Evolutionary conservation across 2,888 invertebrate species (phyloP).

Genomic region (Empis stercorea): DNA sequence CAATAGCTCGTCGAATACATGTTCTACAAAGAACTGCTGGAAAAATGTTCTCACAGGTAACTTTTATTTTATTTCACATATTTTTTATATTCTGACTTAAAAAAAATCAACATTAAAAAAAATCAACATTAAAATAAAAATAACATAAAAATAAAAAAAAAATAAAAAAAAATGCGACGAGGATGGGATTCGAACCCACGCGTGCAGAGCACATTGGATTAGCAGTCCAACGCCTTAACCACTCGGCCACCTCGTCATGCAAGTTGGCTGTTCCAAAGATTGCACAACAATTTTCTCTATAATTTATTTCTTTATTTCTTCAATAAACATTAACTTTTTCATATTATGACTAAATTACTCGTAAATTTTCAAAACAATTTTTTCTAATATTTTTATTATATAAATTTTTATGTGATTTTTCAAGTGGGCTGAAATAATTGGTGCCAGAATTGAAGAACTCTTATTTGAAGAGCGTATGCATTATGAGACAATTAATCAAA

Average conservation of each 20-base stretch:
- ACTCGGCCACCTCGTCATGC: slow-evolving; percentile 61
- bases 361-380: too few species aligned
- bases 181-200: slow-evolving; percentile 70
- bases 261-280: too few species aligned
- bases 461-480: slow-evolving; percentile 67
- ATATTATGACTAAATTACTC: too few species aligned
- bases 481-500: slow-evolving; percentile 50
- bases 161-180: slow-evolving; percentile 36
- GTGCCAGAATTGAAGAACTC: slow-evolving; percentile 82
- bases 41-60: slow-evolving; percentile 80
- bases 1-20: slow-evolving; percentile 50
- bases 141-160: slow-evolving; percentile 2
- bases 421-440: slow-evolving; percentile 51
- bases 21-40: slow-evolving; percentile 82
- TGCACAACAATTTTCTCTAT: too few species aligned
- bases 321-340: too few species aligned
- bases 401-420: slow-evolving; percentile 4
- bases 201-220: slow-evolving; percentile 69
- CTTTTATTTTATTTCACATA: background rate
- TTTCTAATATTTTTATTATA: too few species aligned
- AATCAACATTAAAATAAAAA: slow-evolving; percentile 24
- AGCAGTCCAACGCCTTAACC: slow-evolving; percentile 72
- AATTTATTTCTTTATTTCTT: too few species aligned
- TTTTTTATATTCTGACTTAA: background rate
- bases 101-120: background rate